Evolutionary conservation across 1,140 invertebrate species (phyloP), one percentile per base, ranked within the genome.

Genomic region (Adoxophyes honmai): DNA sequence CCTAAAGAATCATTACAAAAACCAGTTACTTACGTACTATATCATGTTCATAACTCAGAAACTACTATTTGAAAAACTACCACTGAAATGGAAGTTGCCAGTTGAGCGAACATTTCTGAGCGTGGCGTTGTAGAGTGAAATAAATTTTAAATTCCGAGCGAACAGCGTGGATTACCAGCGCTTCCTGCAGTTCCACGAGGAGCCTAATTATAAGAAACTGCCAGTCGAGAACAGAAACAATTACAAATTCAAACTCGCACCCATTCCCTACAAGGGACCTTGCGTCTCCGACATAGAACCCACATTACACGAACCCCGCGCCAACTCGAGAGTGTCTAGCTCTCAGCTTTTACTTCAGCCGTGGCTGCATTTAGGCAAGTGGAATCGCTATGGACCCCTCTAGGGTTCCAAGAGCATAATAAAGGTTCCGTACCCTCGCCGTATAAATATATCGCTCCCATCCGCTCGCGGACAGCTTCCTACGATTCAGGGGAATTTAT

Each of bases 211-310:
- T 62, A 35, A 44, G 37, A 56, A 38, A 65, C 48, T 58, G 57
- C 53, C 51, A 64, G 60, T 62, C 68, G 64, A 57, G 55, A 54
- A 57, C 37, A 21, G 55, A 56, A 68, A 75, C 74, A 76, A 76
- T 76, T 76, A 76, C 74, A 72, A 76, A 76, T 76, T 73, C 74
- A 76, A 73, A 71, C 59, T 73, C 72, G 52, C 55, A 42, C 62
- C 36, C 13, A 13, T 35, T 7, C 15, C 1, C 8, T 1, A 36
- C 21, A 48, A 48, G 13, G 18, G n/a, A 18, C 10, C 18, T 28
- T 28, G 21, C 3, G 1, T 0, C n/a, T 14, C 13, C 11, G 42
- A 33, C 7, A n/a, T 48, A 48, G 10, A 14, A 11, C 2, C 10
- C 16, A 48, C 1, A 28, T 28, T 48, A 16, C 18, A 2, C 8